Evolutionary conservation across 2,113 vertebrate genomes (phyloP).

Genomic region (Piaya cayana): DNA sequence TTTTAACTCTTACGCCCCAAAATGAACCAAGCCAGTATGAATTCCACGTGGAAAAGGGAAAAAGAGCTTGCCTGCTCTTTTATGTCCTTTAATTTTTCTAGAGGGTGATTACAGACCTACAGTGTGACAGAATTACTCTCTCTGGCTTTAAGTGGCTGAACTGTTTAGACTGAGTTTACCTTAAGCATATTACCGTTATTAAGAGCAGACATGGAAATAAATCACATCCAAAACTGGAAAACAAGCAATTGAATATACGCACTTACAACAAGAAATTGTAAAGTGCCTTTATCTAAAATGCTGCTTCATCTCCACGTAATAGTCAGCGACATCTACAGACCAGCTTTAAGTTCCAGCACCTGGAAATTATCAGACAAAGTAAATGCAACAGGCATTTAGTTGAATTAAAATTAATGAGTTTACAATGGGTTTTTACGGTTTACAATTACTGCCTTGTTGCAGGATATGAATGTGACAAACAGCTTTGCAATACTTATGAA

Average conservation of each 20-base stretch:
- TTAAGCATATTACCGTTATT: background rate
- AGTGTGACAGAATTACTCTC: background rate
- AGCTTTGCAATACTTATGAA: constrained; percentile 8
- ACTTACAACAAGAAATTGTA: background rate
- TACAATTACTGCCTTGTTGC: background rate
- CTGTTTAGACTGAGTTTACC: background rate
- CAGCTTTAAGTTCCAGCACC: background rate
- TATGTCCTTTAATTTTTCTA: background rate
- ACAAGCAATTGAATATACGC: background rate
- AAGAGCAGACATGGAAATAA: background rate
- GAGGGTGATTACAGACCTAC: background rate
- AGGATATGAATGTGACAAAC: background rate
- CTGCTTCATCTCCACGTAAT: background rate
- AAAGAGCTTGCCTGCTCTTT: background rate
- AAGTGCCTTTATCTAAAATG: background rate
- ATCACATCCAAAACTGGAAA: background rate
- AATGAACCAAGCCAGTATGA: background rate
- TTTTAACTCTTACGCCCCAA: background rate
- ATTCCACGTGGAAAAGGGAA: background rate
- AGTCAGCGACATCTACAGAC: background rate
- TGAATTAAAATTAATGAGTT: background rate
- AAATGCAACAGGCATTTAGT: background rate
- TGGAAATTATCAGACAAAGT: background rate
- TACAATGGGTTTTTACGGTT: background rate
- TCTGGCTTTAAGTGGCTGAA: background rate